These are phyloP conservation scores for Forbesichthys agassizii DNA, from an alignment of 2,113 vertebrate genomes.

Conservation along the genomic window DNA sequence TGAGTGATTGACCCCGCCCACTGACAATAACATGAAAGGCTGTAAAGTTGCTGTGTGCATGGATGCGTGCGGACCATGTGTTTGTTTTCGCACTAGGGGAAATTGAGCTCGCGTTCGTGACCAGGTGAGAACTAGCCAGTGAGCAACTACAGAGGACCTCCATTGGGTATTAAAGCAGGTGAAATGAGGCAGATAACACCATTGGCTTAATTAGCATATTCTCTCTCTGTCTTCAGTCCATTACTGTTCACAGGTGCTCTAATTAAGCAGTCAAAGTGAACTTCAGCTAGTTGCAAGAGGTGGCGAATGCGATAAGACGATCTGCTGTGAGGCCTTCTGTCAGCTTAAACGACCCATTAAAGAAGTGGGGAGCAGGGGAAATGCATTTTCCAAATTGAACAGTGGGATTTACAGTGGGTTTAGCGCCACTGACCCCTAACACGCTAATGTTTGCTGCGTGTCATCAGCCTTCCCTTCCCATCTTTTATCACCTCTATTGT, in stretches of 20 bases:
- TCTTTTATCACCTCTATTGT: constrained; percentile 99
- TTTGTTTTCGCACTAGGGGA: constrained; percentile 23
- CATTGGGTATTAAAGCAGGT: constrained; percentile 59
- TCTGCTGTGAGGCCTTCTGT: constrained; percentile 85
- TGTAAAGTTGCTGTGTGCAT: constrained; percentile 16
- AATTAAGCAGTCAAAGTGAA: constrained; percentile 52
- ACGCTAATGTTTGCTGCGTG: constrained; percentile 93
- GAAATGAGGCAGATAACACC: constrained; percentile 62
- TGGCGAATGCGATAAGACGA: constrained; percentile 51
- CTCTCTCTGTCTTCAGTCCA: constrained; percentile 10
- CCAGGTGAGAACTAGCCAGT: constrained; percentile 38
- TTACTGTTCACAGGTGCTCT: constrained; percentile 20
- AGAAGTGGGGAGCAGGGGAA: constrained; percentile 87
- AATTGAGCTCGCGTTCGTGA: constrained; percentile 40
- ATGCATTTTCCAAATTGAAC: constrained; percentile 98
- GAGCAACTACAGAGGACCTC: constrained; percentile 37
- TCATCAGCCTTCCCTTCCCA: constrained; percentile 91
- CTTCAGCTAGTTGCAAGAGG: constrained; percentile 43
- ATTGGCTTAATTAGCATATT: constrained; percentile 27
- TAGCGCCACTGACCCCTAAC: constrained; percentile 89
- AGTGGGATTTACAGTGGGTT: constrained; percentile 95
- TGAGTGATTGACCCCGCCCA: background rate
- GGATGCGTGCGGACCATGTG: constrained; percentile 22
- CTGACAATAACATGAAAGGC: constrained; percentile 3
- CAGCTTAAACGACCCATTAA: constrained; percentile 95